Evolutionary conservation across 92 coral and sea anemone species (phyloP).

Genomic region (Epizoanthus ramosus): DNA sequence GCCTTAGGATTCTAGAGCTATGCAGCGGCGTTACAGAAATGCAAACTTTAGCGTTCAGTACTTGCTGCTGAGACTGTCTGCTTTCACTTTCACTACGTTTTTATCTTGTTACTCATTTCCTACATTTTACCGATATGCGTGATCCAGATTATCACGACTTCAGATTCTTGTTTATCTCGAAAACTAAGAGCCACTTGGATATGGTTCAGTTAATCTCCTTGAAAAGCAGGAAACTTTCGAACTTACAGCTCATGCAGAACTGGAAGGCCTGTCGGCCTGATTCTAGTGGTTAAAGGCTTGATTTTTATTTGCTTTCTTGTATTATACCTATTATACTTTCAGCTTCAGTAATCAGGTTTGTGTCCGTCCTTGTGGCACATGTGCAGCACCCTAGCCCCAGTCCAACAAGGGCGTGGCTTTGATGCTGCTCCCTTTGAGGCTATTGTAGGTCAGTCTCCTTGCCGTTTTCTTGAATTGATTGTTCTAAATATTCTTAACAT

Average conservation of each 20-base stretch:
- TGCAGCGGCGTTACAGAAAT: neutral
- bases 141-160: neutral
- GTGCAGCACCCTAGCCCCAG: no score
- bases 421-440: no score
- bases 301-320: neutral
- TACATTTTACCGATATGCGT: neutral
- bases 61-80: neutral
- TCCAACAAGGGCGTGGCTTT: no score
- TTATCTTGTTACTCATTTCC: neutral
- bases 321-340: neutral
- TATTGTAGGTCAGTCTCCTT: no score
- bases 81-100: neutral
- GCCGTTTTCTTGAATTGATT: no score
- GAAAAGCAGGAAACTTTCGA: constrained; percentile 5
- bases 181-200: neutral
- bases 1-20: neutral
- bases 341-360: neutral
- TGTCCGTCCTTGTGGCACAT: neutral
- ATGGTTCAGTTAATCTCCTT: neutral
- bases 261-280: neutral
- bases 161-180: neutral
- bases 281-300: neutral
- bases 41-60: neutral
- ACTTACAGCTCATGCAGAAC: neutral
- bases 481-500: no score